Evolutionary conservation across 2,888 invertebrate species (phyloP).

Genomic region (Ellobium chinense): DNA sequence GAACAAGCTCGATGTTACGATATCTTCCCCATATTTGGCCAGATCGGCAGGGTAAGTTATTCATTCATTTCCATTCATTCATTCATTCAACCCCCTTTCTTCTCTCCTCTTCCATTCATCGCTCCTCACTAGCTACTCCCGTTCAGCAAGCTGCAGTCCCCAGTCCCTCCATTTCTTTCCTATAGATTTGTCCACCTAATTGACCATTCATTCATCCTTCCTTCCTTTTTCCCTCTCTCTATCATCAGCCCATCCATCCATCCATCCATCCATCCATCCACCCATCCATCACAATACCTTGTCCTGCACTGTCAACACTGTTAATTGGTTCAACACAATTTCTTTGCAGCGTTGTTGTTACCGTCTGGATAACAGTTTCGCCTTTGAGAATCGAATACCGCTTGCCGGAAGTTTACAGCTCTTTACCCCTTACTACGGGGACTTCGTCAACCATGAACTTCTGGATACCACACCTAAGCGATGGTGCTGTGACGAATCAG

Average conservation of each 20-base stretch:
- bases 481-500: slow-evolving; percentile 40
- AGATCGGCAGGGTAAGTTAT: slow-evolving; percentile 38
- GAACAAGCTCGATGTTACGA: slow-evolving; percentile 24
- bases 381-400: slow-evolving; percentile 17
- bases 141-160: no score
- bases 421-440: slow-evolving; percentile 11
- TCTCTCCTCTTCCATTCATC: no score
- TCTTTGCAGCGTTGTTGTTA: slow-evolving; percentile 46
- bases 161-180: no score
- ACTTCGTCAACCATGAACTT: slow-evolving; percentile 5
- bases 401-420: slow-evolving; percentile 36
- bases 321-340: no score
- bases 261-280: background rate
- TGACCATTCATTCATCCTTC: background rate
- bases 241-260: background rate
- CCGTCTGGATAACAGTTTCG: background rate
- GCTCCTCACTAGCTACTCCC: no score
- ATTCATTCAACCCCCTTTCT: no score
- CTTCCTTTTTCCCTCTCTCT: background rate
- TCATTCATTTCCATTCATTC: no score
- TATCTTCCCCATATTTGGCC: slow-evolving; percentile 12
- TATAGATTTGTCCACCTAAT: no score
- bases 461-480: slow-evolving; percentile 35
- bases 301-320: no score
- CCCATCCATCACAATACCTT: no score